Evolutionary conservation across 2,113 vertebrate genomes (phyloP).

Genomic region (Eretmodus cyanostictus): DNA sequence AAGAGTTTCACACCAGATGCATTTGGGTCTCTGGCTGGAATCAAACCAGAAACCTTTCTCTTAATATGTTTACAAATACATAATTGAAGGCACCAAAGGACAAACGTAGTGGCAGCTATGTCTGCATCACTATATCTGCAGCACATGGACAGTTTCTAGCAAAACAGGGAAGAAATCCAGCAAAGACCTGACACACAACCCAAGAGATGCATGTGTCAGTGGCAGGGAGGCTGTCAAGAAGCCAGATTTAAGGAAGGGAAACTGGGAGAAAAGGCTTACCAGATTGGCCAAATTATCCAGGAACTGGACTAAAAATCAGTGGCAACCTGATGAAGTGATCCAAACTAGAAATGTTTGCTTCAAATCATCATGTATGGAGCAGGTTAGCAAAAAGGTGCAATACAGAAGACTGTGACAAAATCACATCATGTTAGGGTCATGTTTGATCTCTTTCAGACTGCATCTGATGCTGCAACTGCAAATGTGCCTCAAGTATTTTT

Average conservation of each 20-base stretch:
- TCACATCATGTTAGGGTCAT: neutral
- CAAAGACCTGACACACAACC: neutral
- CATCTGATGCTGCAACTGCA: neutral
- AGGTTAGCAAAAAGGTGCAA: neutral
- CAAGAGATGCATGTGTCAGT: neutral
- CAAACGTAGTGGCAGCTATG: neutral
- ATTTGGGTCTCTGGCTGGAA: neutral
- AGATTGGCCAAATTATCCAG: neutral
- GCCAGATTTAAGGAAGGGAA: neutral
- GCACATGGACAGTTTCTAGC: neutral
- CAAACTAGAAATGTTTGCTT: neutral
- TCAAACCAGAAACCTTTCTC: neutral
- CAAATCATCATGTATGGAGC: neutral
- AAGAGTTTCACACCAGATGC: neutral
- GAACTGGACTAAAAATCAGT: neutral
- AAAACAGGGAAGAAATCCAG: neutral
- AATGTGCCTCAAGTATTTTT: neutral
- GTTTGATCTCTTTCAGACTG: neutral
- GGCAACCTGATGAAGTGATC: neutral
- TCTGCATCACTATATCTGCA: neutral
- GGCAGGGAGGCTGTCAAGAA: neutral
- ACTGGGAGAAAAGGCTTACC: neutral
- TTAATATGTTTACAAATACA: neutral
- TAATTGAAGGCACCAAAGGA: neutral
- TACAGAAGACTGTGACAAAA: neutral